These are phyloP conservation scores for Oncorhynchus keta DNA, from an alignment of 2,113 vertebrate genomes.

Conservation along the genomic window DNA sequence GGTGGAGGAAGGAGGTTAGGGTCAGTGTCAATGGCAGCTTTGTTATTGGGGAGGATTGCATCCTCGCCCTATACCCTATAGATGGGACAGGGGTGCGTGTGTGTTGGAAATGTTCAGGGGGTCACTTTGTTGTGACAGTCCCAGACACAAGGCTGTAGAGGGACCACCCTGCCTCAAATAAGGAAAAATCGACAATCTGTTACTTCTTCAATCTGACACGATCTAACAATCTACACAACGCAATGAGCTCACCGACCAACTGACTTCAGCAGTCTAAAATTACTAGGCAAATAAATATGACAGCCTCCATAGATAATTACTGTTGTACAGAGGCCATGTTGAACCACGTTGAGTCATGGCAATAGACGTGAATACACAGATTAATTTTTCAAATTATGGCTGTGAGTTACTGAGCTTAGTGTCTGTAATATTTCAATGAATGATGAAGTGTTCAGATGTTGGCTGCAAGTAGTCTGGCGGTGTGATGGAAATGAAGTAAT, in stretches of 20 bases:
- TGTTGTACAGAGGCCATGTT: constrained; percentile 24
- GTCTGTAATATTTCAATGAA: constrained; percentile 60
- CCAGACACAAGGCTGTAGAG: constrained; percentile 34
- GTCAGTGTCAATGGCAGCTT: constrained; percentile 74
- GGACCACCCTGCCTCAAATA: constrained; percentile 71
- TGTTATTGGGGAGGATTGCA: constrained; percentile 58
- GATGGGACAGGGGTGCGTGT: constrained; percentile 45
- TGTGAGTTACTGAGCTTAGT: constrained; percentile 37
- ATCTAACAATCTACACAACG: constrained; percentile 52
- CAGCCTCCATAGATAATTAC: constrained; percentile 58
- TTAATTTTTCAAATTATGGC: constrained; percentile 43
- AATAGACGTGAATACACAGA: constrained; percentile 43
- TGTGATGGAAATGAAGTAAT: constrained; percentile 45
- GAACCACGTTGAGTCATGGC: constrained; percentile 54
- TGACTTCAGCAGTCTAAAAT: constrained; percentile 53
- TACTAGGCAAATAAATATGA: constrained; percentile 69
- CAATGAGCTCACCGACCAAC: constrained; percentile 11
- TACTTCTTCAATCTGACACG: constrained; percentile 60
- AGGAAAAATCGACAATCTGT: constrained; percentile 42
- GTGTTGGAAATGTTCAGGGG: constrained; percentile 54
- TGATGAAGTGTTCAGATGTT: constrained; percentile 59
- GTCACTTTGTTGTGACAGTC: constrained; percentile 66
- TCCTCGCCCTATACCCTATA: constrained; percentile 43
- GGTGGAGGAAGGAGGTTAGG: constrained; percentile 43
- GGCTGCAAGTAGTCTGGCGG: constrained; percentile 64